These are phyloP conservation scores for Tragulus kanchil DNA, from an alignment of 2,113 vertebrate genomes.

Conservation along the genomic window DNA sequence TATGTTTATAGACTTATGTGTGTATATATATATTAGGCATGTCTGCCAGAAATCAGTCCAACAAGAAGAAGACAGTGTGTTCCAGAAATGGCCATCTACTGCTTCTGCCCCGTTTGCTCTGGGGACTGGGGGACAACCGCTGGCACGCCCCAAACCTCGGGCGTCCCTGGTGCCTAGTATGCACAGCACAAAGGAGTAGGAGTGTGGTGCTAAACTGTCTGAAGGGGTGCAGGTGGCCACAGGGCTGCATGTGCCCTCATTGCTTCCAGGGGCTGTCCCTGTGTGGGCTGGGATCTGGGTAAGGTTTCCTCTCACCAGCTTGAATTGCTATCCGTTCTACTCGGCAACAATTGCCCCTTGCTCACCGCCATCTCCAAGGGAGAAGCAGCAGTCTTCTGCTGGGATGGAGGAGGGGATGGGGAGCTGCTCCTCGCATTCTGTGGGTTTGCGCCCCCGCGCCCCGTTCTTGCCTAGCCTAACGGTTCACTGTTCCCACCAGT, in stretches of 20 bases:
- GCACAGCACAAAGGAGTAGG: neutral
- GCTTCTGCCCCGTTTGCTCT: neutral
- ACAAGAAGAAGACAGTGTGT: neutral
- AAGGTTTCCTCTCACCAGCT: neutral
- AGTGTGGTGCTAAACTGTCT: too few relatives aligned
- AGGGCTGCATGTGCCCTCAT: neutral
- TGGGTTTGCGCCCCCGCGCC: neutral
- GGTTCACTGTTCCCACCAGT: rapidly evolving
- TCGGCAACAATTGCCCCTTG: neutral
- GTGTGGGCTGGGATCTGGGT: neutral
- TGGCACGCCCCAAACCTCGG: too few relatives aligned
- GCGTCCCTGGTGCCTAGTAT: neutral
- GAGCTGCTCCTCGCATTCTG: neutral
- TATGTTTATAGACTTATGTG: too few relatives aligned
- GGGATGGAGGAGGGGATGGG: neutral
- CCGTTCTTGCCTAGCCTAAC: neutral
- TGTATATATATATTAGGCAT: neutral
- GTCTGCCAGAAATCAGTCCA: neutral
- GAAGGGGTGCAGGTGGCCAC: neutral
- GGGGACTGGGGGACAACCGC: neutral
- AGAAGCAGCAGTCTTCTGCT: neutral
- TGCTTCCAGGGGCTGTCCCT: neutral
- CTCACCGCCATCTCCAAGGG: neutral
- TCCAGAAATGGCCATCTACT: neutral
- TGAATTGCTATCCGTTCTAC: neutral